A percentile compares a stretch with the other conserved stretches of the same genome.
Conservation (phyloP, 2,113 vertebrate genomes). For the Thomomys bottae region DNA sequence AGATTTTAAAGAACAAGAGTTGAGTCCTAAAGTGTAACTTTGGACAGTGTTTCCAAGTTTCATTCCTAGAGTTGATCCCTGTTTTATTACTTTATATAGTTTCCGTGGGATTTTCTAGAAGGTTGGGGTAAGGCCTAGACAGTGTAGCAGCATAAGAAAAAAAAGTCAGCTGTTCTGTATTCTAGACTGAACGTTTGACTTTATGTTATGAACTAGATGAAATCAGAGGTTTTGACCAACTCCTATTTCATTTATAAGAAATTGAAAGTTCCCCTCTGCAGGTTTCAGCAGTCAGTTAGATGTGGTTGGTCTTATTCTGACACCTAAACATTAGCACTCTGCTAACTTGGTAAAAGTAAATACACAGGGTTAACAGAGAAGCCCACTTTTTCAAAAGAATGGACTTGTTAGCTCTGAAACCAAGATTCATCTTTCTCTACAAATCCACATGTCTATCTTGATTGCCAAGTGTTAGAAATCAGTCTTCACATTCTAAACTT, state of each 20-base stretch:
- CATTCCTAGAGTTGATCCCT: neutral
- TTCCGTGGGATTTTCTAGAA: neutral
- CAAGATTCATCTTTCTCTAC: conserved; percentile 23
- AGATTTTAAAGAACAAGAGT: neutral
- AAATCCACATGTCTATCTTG: neutral
- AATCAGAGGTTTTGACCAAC: neutral
- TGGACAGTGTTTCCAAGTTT: neutral
- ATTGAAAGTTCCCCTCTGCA: neutral
- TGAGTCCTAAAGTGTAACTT: neutral
- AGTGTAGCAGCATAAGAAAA: neutral
- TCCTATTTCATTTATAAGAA: conserved; percentile 48
- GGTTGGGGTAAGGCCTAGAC: neutral
- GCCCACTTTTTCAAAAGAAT: conserved; percentile 44
- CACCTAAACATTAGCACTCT: conserved; percentile 27
- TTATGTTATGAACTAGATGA: conserved; percentile 8
- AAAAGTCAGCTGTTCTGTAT: neutral
- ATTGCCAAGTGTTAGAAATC: conserved; percentile 54
- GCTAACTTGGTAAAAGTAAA: conserved; percentile 30
- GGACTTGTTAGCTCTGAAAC: conserved; percentile 22
- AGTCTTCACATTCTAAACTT: conserved; percentile 45
- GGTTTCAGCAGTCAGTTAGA: neutral
- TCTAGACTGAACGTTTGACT: conserved; percentile 4
- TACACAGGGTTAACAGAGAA: conserved; percentile 6
- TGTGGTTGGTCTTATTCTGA: conserved; percentile 13
- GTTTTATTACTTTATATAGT: neutral